Percentiles rank a stretch among this genome's conserved stretches.
Evolutionary conservation across 2,888 invertebrate species (phyloP).

Genomic region (Drosophila yooni): DNA sequence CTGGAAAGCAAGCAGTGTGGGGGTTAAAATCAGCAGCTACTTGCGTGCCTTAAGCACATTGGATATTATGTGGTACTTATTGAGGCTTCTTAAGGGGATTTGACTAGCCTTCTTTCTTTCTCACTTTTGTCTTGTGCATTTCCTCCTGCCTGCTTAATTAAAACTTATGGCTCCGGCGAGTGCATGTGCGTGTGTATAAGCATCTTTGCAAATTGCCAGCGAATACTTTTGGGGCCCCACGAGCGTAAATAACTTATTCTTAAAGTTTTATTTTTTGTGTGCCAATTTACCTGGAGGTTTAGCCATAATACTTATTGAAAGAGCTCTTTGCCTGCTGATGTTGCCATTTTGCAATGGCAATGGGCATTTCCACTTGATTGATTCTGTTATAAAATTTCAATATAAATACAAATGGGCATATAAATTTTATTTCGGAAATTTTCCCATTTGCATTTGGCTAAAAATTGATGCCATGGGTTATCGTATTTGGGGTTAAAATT

Average conservation of each 20-base stretch:
- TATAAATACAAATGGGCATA: conserved; percentile 69
- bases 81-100: conserved; percentile 75
- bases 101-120: conserved; percentile 29
- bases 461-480: conserved; percentile 32
- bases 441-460: conserved; percentile 65
- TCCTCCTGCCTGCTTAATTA: conserved; percentile 56
- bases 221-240: conserved; percentile 23
- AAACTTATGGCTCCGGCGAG: conserved; percentile 67
- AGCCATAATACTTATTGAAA: conserved; percentile 32
- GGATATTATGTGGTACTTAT: conserved; percentile 78
- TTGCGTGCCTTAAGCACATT: conserved; percentile 49
- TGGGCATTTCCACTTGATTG: conserved; percentile 68
- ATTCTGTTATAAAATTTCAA: conserved; percentile 70
- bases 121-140: conserved; percentile 22
- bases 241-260: conserved; percentile 47
- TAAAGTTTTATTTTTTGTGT: conserved; percentile 21
- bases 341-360: conserved; percentile 37
- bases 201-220: conserved; percentile 14
- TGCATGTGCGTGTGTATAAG: conserved; percentile 26
- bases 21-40: conserved; percentile 18
- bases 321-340: conserved; percentile 26
- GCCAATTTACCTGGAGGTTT: conserved; percentile 24
- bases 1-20: conserved; percentile 1
- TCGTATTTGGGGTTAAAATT: conserved; percentile 61
- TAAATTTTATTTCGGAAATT: conserved; percentile 61